Base-by-base conservation (phyloP, 2,797 vertebrate genomes). In the Pseudopleuronectes americanus region DNA sequence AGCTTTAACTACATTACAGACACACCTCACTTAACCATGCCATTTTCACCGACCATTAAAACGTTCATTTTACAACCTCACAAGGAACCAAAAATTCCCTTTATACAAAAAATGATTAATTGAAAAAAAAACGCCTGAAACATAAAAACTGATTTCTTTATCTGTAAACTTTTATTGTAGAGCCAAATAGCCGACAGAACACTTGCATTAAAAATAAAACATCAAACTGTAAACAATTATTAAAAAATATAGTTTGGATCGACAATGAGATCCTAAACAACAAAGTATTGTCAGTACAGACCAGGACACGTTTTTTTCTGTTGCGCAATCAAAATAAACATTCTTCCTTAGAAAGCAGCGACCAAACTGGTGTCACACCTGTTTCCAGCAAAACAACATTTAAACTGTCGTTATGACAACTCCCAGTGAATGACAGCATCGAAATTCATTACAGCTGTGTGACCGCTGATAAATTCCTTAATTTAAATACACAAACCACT, bases 151-250 rank as follows among this genome's bases (percentile, higher is more conserved):
- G 9, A 8, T 6, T n/a, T 55, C 71, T 59, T 47, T 52, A 19
- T 47, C 26, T 84, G 71, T 90, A 88, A 88, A 90, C 80, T 13
- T 83, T 75, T 53, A 83, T 70, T 83, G 24, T 47, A 79, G 36
- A 74, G 76, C 71, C 79, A 78, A 79, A 79, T 75, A 83, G 72
- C 72, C 67, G 36, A 73, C 24, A 38, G 22, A 69, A 70, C 28
- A 84, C 47, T 76, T 77, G 48, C 71, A 89, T 67, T 60, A 66
- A 52, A 78, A 84, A 83, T 79, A 80, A 83, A 77, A 65, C 49
- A 3, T 68, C 1, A 33, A n/a, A 66, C 51, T 83, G 77, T 74
- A 90, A 83, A 83, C 73, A 73, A 64, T 71, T 61, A 79, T 43
- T 68, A 36, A 43, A 64, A 62, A 71, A 58, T 33, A 66, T 9